Percentiles rank a stretch among this genome's conserved stretches.
These are phyloP conservation scores for Pituophis catenifer DNA, from an alignment of 2,113 vertebrate species.

Conservation along the genomic window DNA sequence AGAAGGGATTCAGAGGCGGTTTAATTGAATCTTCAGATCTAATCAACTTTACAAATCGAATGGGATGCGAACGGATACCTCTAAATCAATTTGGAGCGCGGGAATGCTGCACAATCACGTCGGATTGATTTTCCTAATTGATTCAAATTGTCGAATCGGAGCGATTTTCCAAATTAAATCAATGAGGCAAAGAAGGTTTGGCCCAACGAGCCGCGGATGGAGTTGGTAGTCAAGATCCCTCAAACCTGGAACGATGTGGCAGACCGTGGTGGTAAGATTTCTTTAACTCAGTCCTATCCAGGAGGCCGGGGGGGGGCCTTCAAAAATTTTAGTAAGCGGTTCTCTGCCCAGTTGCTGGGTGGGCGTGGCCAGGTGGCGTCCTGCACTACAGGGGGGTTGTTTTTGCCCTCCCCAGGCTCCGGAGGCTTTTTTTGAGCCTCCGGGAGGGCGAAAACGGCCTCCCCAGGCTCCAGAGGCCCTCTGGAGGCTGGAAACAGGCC, in stretches of 20 bases:
- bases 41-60: neutral
- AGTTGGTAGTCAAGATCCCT: neutral
- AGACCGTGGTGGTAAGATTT: neutral
- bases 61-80: neutral
- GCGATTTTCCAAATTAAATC: neutral
- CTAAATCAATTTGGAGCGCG: neutral
- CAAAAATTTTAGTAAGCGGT: no score
- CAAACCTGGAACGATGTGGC: neutral
- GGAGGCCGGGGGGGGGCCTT: no score
- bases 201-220: neutral
- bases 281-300: neutral
- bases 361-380: no score
- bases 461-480: no score
- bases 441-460: no score
- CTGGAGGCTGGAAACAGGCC: no score
- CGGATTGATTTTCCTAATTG: neutral
- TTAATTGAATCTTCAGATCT: neutral
- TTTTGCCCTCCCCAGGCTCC: no score
- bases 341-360: no score
- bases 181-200: neutral
- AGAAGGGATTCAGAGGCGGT: neutral
- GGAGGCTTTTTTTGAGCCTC: no score
- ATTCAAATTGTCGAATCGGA: neutral
- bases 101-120: neutral
- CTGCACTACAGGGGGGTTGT: no score